phyloP scores from a whole-genome alignment of 2,797 vertebrate species.

The Ctenopoma kingsleyae region DNA sequence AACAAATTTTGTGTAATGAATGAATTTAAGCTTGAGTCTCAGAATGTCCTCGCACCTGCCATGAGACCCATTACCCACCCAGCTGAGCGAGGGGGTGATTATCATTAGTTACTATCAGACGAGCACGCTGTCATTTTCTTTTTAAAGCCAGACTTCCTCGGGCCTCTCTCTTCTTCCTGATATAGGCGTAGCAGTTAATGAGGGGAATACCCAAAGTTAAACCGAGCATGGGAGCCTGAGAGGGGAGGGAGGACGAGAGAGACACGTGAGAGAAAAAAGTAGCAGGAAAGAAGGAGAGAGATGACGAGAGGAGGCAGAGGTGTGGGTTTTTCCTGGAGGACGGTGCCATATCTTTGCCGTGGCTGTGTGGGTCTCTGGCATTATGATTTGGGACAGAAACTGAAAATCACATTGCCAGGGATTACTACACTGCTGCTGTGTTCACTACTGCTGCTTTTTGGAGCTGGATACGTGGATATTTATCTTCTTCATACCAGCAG shows the following conservation, averaged over 20 bases:
- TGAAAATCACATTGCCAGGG: slow-evolving; percentile 99
- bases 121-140: slow-evolving; percentile 46
- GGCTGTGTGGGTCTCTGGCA: slow-evolving; percentile 73
- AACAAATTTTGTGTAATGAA: slow-evolving; percentile 6
- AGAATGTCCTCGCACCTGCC: slow-evolving; percentile 43
- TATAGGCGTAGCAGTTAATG: slow-evolving; percentile 67
- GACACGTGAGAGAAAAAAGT: slow-evolving; percentile 41
- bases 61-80: neutral
- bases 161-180: slow-evolving; percentile 58
- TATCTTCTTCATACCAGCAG: neutral
- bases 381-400: slow-evolving; percentile 67
- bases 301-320: slow-evolving; percentile 28
- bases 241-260: slow-evolving; percentile 22
- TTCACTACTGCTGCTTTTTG: neutral
- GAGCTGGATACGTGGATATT: neutral
- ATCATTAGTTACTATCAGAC: slow-evolving; percentile 49
- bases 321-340: slow-evolving; percentile 25
- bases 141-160: slow-evolving; percentile 52
- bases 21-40: slow-evolving; percentile 4
- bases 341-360: slow-evolving; percentile 23
- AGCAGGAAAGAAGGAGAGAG: slow-evolving; percentile 34
- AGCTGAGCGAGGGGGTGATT: slow-evolving; percentile 19
- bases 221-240: slow-evolving; percentile 66
- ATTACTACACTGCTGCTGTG: slow-evolving; percentile 88
- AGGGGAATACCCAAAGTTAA: slow-evolving; percentile 76